Evolutionary conservation across 2,113 vertebrate genomes (phyloP), one percentile per base, ranked within the genome.

Genomic region (Suricata suricatta): DNA sequence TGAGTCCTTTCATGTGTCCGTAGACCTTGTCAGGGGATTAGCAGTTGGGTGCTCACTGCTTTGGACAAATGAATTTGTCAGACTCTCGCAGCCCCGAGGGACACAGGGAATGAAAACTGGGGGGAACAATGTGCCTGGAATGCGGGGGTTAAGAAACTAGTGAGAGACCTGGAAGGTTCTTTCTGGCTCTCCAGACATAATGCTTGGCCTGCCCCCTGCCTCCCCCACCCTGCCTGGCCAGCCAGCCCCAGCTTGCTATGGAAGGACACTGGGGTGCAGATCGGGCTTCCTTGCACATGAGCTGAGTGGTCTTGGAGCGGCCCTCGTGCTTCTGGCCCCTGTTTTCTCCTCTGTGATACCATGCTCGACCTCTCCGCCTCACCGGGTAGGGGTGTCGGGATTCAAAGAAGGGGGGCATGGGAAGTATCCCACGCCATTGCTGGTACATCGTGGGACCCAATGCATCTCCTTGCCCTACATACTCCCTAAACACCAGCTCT

Each of bases 241-340:
- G 0, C 33, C 47, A 19, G 44, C 19, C 31, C 44, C 1, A 21
- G 0, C 6, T 7, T 16, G 27, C 54, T n/a, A 29, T 3, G 0
- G 1, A 92, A 66, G 31, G 15, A 41, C 14, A 19, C 66, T 7
- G 38, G 27, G n/a, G 3, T 27, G 9, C 31, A n/a, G 25, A 23
- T 29, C 50, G 14, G 50, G 60, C 84, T 69, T 69, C 35, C 12
- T 63, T 10, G 2, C n/a, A 31, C 7, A 16, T 31, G 23, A 33
- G 79, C 69, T 19, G 23, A 60, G 41, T 12, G 35, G 16, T 17
- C 31, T 74, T 4, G 38, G 3, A 0, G 0, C 21, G 41, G 27
- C 14, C 33, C 13, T 50, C 12, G 3, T 12, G n/a, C 31, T 23
- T 41, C 38, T 17, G 79, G 44, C 60, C 44, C 68, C 16, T 21